Base-by-base conservation (phyloP, 2,888 invertebrate genomes). In the Pilophorus perplexus region DNA sequence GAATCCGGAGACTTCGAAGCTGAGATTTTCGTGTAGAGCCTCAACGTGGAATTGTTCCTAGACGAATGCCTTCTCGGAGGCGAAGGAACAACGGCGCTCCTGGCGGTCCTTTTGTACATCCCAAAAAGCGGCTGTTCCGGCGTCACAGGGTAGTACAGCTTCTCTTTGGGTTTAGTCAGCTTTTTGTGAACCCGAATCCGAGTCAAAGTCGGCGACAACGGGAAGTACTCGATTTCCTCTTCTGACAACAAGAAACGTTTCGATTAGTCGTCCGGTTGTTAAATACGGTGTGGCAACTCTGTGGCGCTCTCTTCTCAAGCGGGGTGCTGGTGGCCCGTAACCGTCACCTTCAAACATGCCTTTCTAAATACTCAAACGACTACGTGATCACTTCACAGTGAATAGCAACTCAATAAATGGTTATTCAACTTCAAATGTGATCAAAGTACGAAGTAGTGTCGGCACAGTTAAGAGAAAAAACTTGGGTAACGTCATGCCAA, bases 161-260 rank as follows among this genome's bases (percentile, higher is more conserved):
- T 82, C 78, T 85, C 84, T 70, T 76, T 78, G 68, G 78, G 76
- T 28, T 50, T 69, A 16, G 62, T 27, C 42, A 68, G 66, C 44
- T 71, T 84, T 79, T 86, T 87, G 77, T 87, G 87, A 57, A 89
- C 84, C 76, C 87, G 83, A 75, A 90, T 89, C 80, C 88, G 86
- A 73, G 89, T 90, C 75, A 89, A 79, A 72, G 88, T 89, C 54
- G 89, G 85, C 71, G 89, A 87, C 74, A 89, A 87, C 75, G 89
- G 89, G 78, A 88, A 86, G 78, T 89, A 90, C 80, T 90, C 89
- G 76, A 89, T 85, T 80, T 86, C 85, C 75, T 86, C 84, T 81
- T 88, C 88, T 88, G 87, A 38, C 37, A 69, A 69, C 67, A 64
- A 62, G 68, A 60, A 57, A n/a, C 25, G 48, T 27, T 52, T 52